Percentiles rank a stretch among this genome's conserved stretches.
Conservation (phyloP, 2,113 vertebrate genomes). For the Rafetus swinhoei region DNA sequence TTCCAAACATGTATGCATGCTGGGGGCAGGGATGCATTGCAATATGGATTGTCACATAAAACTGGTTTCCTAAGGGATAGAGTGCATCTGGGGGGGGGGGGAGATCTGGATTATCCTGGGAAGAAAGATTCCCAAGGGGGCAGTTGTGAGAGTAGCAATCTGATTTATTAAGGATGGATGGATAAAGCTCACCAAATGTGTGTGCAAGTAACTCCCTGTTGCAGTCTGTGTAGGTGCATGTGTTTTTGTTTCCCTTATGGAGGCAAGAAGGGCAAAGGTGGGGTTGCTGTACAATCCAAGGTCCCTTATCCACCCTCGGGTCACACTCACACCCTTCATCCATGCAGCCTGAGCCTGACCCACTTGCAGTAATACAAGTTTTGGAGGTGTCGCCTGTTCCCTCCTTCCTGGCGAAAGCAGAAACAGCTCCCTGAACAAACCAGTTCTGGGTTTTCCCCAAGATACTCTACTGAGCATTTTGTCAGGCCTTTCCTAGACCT, state of each 20-base stretch:
- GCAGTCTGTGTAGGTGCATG: background rate
- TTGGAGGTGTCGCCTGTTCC: background rate
- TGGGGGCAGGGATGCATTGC: background rate
- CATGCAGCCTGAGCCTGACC: background rate
- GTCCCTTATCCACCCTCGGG: too few relatives aligned
- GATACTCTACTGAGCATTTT: accelerated
- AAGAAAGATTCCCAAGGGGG: background rate
- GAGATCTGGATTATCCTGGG: background rate
- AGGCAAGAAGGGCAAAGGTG: background rate
- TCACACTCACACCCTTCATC: too few relatives aligned
- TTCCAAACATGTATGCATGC: background rate
- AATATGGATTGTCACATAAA: background rate
- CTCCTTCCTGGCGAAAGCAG: background rate
- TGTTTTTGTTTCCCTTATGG: background rate
- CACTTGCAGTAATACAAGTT: background rate
- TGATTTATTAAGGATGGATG: background rate
- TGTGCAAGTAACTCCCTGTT: background rate
- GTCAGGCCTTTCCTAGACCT: background rate
- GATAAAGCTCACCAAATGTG: background rate
- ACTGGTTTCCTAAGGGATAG: background rate
- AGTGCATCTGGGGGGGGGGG: background rate
- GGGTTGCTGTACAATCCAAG: background rate
- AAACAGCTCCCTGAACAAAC: background rate
- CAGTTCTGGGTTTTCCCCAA: background rate
- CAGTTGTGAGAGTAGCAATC: accelerated